Conservation (phyloP, 2,113 vertebrate genomes). For the Mustela nigripes region DNA sequence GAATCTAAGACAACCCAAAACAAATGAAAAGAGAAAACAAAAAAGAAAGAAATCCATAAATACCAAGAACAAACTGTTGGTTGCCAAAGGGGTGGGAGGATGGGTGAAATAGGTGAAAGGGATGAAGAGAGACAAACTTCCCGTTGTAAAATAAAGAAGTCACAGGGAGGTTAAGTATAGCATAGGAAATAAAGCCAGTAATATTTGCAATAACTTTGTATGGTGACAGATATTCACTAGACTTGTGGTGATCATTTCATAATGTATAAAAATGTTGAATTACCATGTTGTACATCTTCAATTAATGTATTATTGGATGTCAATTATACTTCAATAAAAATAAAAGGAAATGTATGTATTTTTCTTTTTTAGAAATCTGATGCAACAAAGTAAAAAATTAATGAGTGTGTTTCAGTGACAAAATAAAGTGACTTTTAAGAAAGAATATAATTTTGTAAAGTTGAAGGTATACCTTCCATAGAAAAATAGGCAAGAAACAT, state of each 20-base stretch:
- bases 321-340: not conserved
- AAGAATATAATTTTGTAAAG: not conserved
- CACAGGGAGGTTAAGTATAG: not conserved
- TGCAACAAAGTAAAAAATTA: not conserved
- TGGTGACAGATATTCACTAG: not conserved
- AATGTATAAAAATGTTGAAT: not conserved
- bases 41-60: not conserved
- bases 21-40: not conserved
- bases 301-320: not conserved
- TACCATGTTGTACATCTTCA: not conserved
- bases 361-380: conserved; percentile 22
- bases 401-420: not conserved
- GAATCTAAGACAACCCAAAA: not conserved
- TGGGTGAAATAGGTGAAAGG: not conserved
- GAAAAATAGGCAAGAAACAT: not conserved
- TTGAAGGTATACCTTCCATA: not conserved
- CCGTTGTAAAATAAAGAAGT: not conserved
- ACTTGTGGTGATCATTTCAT: not conserved
- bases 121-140: not conserved
- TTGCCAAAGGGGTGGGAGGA: not conserved
- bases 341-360: not conserved
- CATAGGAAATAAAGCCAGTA: not conserved
- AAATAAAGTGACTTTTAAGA: not conserved
- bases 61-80: not conserved
- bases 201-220: not conserved